Percentiles rank a stretch among this genome's conserved stretches.
phyloP scores from a whole-genome alignment of 1,140 invertebrate genomes.

The Neodiprion virginianus region DNA sequence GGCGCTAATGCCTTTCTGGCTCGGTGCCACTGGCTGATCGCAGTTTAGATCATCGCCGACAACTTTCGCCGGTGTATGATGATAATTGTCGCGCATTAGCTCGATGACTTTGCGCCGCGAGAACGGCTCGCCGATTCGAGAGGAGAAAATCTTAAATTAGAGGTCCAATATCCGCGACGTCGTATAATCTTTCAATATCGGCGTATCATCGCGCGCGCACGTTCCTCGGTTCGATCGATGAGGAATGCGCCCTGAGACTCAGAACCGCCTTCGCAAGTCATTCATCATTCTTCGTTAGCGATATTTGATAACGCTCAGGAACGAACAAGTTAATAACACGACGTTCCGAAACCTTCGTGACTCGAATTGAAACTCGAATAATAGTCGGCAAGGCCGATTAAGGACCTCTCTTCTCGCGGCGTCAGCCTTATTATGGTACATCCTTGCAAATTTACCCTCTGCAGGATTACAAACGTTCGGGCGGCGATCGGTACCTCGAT shows the following conservation, averaged over 20 bases:
- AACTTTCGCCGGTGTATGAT: neutral
- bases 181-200: conserved; percentile 6
- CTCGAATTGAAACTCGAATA: too few species aligned
- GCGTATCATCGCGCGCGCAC: neutral
- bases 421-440: too few species aligned
- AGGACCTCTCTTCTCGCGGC: too few species aligned
- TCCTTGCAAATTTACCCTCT: too few species aligned
- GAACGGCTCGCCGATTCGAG: neutral
- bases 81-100: too few species aligned
- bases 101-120: too few species aligned
- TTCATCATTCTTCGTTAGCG: conserved; percentile 5
- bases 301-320: neutral
- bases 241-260: neutral
- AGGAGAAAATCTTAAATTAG: conserved; percentile 10
- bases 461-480: too few species aligned
- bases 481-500: too few species aligned
- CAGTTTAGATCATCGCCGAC: neutral
- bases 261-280: neutral
- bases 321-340: neutral
- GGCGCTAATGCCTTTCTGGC: neutral
- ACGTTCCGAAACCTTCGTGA: neutral
- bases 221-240: neutral
- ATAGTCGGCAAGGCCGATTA: too few species aligned
- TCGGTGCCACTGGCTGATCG: neutral
- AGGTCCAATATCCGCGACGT: neutral